Evolutionary conservation across 1,140 invertebrate species (phyloP).

Genomic region (Polyergus mexicanus): DNA sequence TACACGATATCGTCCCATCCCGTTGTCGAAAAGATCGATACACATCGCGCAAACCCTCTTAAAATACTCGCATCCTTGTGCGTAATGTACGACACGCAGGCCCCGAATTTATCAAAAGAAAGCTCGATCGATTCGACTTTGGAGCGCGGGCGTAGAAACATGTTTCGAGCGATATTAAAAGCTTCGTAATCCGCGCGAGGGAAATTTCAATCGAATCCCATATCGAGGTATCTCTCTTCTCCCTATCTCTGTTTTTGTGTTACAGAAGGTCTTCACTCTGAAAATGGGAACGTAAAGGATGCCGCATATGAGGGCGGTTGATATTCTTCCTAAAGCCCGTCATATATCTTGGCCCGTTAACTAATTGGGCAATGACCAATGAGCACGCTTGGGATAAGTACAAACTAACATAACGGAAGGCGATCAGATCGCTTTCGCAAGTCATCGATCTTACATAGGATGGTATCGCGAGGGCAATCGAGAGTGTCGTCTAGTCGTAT

Average conservation of each 20-base stretch:
- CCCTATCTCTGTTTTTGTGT: neutral
- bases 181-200: neutral
- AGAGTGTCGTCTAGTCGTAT: constrained; percentile 11
- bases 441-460: constrained; percentile 11
- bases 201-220: neutral
- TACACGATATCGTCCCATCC: neutral
- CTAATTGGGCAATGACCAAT: constrained; percentile 49
- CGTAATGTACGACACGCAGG: constrained; percentile 23
- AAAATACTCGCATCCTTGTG: constrained; percentile 19
- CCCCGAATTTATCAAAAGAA: constrained; percentile 1
- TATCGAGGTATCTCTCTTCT: neutral
- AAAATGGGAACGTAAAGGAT: constrained; percentile 56
- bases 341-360: neutral
- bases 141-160: neutral
- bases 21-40: constrained; percentile 21
- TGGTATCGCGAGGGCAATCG: neutral
- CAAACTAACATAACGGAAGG: constrained; percentile 30
- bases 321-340: constrained; percentile 25
- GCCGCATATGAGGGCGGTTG: constrained; percentile 18
- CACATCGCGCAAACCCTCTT: neutral
- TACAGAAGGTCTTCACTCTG: constrained; percentile 36
- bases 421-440: constrained; percentile 30
- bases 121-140: constrained; percentile 37
- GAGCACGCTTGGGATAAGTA: constrained; percentile 40
- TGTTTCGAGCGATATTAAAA: neutral